Conservation (phyloP, 2,113 vertebrate genomes). For the Cheirogaleus medius region DNA sequence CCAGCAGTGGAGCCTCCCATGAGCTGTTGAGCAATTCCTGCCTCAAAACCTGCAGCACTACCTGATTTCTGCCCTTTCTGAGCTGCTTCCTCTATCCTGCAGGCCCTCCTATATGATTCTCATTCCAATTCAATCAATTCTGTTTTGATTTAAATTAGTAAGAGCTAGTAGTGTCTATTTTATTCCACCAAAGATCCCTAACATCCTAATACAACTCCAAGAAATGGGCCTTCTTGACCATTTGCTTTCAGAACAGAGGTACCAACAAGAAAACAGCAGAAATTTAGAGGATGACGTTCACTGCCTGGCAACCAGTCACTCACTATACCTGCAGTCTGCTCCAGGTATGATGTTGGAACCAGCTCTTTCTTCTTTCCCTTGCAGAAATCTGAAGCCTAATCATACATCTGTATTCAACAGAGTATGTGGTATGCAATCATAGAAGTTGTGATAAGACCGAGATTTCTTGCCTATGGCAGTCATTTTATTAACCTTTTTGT, state of each 20-base stretch:
- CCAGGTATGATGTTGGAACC: neutral
- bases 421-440: neutral
- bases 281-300: neutral
- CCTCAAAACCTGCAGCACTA: neutral
- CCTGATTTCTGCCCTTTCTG: neutral
- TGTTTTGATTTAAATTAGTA: neutral
- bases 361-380: neutral
- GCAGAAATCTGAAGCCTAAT: neutral
- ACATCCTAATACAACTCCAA: neutral
- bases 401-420: neutral
- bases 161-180: neutral
- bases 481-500: neutral
- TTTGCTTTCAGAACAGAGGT: constrained; percentile 36
- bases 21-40: neutral
- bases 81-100: neutral
- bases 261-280: neutral
- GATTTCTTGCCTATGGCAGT: constrained; percentile 19
- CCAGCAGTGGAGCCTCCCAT: rapidly evolving
- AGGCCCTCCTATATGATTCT: neutral
- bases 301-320: neutral
- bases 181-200: neutral
- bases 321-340: rapidly evolving
- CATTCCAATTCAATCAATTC: neutral
- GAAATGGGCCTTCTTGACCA: constrained; percentile 23
- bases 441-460: neutral